These are phyloP conservation scores for Eupithecia centaureata DNA, from an alignment of 2,888 invertebrate genomes.

Conservation along the genomic window DNA sequence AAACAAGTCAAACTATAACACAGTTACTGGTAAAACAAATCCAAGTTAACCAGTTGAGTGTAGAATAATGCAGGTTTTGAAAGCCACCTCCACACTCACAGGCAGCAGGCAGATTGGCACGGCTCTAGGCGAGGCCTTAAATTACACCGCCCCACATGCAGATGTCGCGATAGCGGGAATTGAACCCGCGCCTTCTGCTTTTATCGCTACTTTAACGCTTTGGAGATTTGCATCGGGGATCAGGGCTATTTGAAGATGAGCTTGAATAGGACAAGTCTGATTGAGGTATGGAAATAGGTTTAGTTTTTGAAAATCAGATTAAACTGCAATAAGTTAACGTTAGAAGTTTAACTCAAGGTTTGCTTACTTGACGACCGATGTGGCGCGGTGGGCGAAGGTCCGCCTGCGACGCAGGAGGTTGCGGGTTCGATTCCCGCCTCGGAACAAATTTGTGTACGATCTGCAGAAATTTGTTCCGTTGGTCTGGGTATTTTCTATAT, in stretches of 20 bases:
- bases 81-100: background rate
- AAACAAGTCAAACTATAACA: too few relatives aligned
- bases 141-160: slow-evolving; percentile 8
- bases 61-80: background rate
- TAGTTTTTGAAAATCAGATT: background rate
- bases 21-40: too few relatives aligned
- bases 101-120: background rate
- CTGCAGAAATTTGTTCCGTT: too few relatives aligned
- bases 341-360: background rate
- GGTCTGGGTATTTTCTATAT: too few relatives aligned
- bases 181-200: slow-evolving; percentile 11
- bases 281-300: background rate
- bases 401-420: too few relatives aligned
- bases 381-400: too few relatives aligned
- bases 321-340: background rate
- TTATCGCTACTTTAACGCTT: background rate
- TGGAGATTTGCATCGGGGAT: background rate
- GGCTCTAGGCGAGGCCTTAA: slow-evolving; percentile 1
- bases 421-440: too few relatives aligned
- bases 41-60: background rate
- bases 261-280: background rate
- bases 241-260: background rate
- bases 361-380: background rate
- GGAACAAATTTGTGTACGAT: too few relatives aligned
- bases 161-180: slow-evolving; percentile 18